These are phyloP conservation scores for Tachyglossus aculeatus DNA, from an alignment of 2,797 vertebrate genomes.

Conservation along the genomic window DNA sequence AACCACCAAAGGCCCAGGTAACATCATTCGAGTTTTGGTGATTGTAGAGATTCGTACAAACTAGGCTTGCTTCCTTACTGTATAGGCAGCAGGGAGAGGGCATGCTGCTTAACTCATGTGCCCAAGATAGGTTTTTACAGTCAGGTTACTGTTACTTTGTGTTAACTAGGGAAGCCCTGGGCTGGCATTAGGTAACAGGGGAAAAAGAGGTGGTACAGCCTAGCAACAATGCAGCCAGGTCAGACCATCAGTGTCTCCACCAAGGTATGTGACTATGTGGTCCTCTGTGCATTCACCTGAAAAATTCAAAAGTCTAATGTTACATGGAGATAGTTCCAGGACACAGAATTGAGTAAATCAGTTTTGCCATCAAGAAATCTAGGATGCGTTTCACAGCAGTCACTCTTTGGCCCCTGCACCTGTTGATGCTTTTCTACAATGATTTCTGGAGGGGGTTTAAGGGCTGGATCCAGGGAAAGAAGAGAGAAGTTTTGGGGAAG, in stretches of 20 bases:
- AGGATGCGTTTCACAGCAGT: neutral
- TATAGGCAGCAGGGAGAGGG: accelerated
- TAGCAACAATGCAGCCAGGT: neutral
- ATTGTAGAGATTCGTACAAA: neutral
- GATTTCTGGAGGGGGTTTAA: neutral
- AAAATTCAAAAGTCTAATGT: neutral
- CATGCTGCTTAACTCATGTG: neutral
- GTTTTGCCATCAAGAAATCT: neutral
- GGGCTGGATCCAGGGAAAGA: no score
- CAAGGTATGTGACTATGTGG: neutral
- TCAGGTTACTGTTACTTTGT: neutral
- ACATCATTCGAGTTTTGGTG: neutral
- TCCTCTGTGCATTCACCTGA: neutral
- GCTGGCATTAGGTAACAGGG: constrained; percentile 19
- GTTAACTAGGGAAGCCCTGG: accelerated
- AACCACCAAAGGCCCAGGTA: neutral
- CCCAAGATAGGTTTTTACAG: constrained; percentile 3
- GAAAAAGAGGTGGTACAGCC: neutral
- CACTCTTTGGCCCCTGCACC: neutral
- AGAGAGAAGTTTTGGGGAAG: no score
- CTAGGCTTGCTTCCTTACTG: neutral
- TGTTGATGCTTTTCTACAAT: neutral
- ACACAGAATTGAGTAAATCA: neutral
- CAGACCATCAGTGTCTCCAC: neutral
- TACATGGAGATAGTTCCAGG: neutral